These are phyloP conservation scores for Danio kyathit DNA, from an alignment of 2,797 vertebrate species.

Conservation along the genomic window DNA sequence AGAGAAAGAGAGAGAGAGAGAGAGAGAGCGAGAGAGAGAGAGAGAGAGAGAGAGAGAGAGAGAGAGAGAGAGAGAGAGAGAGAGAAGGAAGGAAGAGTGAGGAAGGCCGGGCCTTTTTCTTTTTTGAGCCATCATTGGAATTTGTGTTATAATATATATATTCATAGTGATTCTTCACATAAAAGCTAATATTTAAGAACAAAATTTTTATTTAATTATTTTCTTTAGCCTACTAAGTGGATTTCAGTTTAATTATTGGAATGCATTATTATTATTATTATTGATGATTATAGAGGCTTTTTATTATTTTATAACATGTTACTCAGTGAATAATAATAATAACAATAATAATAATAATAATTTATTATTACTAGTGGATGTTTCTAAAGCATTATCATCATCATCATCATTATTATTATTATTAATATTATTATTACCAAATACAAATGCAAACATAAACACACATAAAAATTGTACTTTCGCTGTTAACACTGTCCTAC, in stretches of 20 bases:
- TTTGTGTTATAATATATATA: constrained; percentile 22
- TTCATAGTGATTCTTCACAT: neutral
- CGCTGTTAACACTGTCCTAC: neutral
- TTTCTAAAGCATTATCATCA: no score
- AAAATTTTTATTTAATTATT: neutral
- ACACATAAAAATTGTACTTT: neutral
- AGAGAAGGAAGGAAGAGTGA: no score
- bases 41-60: constrained; percentile 1
- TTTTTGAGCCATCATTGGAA: constrained; percentile 39
- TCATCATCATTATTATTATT: neutral
- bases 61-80: no score
- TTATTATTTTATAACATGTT: neutral
- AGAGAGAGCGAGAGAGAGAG: no score
- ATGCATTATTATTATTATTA: neutral
- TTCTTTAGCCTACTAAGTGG: neutral
- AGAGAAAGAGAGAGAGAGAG: constrained; percentile 1
- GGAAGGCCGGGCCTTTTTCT: constrained; percentile 37
- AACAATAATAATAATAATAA: no score
- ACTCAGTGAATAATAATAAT: neutral
- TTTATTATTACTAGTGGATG: no score
- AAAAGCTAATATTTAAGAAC: neutral
- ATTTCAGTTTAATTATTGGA: neutral
- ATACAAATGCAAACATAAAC: neutral
- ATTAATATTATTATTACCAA: neutral
- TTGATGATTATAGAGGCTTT: neutral